A percentile compares a stretch with the other conserved stretches of the same genome.
phyloP scores from a whole-genome alignment of 2,888 invertebrate genomes.

The Erpobdella octoculata region DNA sequence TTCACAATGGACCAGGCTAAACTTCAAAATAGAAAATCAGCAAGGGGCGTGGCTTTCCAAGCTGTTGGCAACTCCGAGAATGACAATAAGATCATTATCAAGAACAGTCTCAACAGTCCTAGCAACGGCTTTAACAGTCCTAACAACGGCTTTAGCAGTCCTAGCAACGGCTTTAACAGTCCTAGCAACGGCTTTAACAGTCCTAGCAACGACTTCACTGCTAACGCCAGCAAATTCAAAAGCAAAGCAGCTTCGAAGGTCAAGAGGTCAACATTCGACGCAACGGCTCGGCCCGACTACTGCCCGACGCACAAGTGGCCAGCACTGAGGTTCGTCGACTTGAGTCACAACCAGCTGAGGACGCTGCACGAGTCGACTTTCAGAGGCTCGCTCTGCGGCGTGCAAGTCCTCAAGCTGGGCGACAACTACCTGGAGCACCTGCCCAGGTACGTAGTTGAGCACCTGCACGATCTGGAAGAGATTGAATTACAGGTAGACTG shows the following conservation, averaged over 20 bases:
- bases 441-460: constrained; percentile 33
- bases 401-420: constrained; percentile 28
- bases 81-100: too few relatives aligned
- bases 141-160: too few relatives aligned
- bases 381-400: constrained; percentile 26
- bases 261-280: neutral
- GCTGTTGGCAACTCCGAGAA: too few relatives aligned
- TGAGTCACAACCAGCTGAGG: constrained; percentile 34
- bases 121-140: too few relatives aligned
- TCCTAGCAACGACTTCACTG: too few relatives aligned
- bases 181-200: too few relatives aligned
- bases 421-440: constrained; percentile 33
- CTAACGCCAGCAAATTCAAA: neutral
- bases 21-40: too few relatives aligned
- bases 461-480: constrained; percentile 23
- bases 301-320: constrained; percentile 30
- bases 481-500: constrained; percentile 24
- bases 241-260: neutral
- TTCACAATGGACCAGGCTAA: too few relatives aligned
- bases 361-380: constrained; percentile 28
- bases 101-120: too few relatives aligned
- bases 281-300: neutral
- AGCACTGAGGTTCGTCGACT: constrained; percentile 30
- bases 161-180: too few relatives aligned
- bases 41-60: too few relatives aligned